Percentiles rank a stretch among this genome's conserved stretches.
phyloP scores from a whole-genome alignment of 1,140 invertebrate genomes.

The Caenorhabditis briggsae region DNA sequence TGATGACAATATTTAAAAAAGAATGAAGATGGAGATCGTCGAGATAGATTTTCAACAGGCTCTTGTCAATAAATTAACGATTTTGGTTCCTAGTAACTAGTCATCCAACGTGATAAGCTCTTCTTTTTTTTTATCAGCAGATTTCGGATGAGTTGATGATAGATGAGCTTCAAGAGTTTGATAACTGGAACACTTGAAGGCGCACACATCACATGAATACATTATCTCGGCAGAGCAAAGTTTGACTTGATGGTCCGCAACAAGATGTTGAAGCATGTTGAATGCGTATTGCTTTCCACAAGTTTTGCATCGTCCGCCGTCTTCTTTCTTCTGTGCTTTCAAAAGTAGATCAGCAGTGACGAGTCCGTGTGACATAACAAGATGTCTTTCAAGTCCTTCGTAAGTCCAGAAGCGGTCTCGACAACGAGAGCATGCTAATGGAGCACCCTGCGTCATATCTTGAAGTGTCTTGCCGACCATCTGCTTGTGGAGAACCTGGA shows the following conservation, averaged over 20 bases:
- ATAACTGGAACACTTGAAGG: slow-evolving; percentile 73
- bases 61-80: not conserved
- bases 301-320: slow-evolving; percentile 91
- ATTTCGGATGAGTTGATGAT: slow-evolving; percentile 69
- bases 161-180: slow-evolving; percentile 71
- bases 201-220: slow-evolving; percentile 74
- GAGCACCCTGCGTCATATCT: slow-evolving; percentile 80
- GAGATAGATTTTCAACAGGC: not conserved
- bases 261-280: slow-evolving; percentile 76
- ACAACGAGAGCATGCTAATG: slow-evolving; percentile 94
- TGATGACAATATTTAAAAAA: not conserved
- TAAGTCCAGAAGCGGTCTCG: slow-evolving; percentile 89
- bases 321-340: slow-evolving; percentile 92
- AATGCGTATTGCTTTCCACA: slow-evolving; percentile 83
- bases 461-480: slow-evolving; percentile 66
- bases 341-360: slow-evolving; percentile 96
- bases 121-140: slow-evolving; percentile 43
- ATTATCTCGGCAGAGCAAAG: slow-evolving; percentile 70
- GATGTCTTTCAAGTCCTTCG: slow-evolving; percentile 90
- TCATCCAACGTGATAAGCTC: slow-evolving; percentile 60
- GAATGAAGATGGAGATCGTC: not conserved
- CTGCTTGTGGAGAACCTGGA: slow-evolving; percentile 69
- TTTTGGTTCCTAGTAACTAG: slow-evolving; percentile 15
- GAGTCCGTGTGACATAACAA: slow-evolving; percentile 90
- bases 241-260: slow-evolving; percentile 72